Evolutionary conservation across 2,113 vertebrate species (phyloP).

Genomic region (Setophaga coronata): DNA sequence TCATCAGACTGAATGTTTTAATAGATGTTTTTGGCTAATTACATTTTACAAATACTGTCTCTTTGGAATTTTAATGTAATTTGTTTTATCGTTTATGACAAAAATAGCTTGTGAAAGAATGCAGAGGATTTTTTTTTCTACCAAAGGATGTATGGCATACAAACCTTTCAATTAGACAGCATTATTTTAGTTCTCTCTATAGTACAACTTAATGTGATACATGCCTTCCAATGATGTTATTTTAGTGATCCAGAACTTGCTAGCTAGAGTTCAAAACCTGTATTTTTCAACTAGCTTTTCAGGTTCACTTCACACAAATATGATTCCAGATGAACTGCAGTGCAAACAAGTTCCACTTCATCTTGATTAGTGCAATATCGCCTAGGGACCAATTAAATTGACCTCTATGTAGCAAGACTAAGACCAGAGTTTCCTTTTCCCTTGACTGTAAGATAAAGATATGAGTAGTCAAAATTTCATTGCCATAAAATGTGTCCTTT

Average conservation of each 20-base stretch:
- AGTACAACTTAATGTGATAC: background rate
- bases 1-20: background rate
- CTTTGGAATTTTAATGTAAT: background rate
- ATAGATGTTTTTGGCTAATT: background rate
- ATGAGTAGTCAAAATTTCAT: background rate
- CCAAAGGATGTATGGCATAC: background rate
- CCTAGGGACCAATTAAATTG: background rate
- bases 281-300: background rate
- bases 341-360: background rate
- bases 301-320: background rate
- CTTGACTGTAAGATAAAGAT: background rate
- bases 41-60: background rate
- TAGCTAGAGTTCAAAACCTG: background rate
- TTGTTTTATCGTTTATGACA: background rate
- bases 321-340: background rate
- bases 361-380: background rate
- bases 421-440: background rate
- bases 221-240: background rate
- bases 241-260: background rate
- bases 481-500: background rate
- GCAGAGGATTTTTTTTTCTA: background rate
- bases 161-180: background rate
- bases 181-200: background rate
- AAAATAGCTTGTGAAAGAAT: background rate
- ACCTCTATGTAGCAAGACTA: background rate